Percentiles rank a stretch among this genome's conserved stretches.
Evolutionary conservation across 2,888 invertebrate genomes (phyloP).

Genomic region (Hedya salicella): DNA sequence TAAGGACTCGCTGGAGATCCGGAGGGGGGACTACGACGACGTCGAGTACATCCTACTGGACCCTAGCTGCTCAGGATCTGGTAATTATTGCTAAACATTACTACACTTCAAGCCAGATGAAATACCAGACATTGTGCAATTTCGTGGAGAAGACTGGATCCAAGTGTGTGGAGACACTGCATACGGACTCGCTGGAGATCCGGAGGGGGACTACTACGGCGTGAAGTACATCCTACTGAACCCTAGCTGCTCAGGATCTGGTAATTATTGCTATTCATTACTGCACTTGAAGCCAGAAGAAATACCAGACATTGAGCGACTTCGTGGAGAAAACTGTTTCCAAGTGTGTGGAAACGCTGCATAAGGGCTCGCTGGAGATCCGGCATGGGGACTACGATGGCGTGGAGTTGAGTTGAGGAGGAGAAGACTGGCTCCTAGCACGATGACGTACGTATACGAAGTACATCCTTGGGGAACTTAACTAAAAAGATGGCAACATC

Average conservation of each 20-base stretch:
- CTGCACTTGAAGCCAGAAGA: conserved; percentile 64
- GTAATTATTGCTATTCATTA: neutral
- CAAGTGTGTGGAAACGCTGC: conserved; percentile 87
- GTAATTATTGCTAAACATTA: conserved; percentile 83
- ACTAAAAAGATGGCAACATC: conserved; percentile 87
- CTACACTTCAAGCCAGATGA: too few relatives aligned
- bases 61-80: conserved; percentile 98
- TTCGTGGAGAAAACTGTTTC: conserved; percentile 87
- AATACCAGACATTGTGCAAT: conserved; percentile 87
- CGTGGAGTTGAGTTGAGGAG: conserved; percentile 94
- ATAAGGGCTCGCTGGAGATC: conserved; percentile 90
- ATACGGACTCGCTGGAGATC: conserved; percentile 90
- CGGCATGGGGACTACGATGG: conserved; percentile 85
- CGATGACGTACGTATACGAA: too few relatives aligned
- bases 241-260: conserved; percentile 95
- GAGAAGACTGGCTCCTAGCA: too few relatives aligned
- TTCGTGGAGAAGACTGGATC: conserved; percentile 87
- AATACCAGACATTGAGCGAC: conserved; percentile 87
- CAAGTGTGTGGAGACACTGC: conserved; percentile 87
- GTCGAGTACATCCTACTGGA: conserved; percentile 97
- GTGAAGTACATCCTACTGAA: conserved; percentile 97
- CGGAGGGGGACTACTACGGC: conserved; percentile 85
- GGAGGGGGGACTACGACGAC: conserved; percentile 84
- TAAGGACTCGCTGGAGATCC: conserved; percentile 89
- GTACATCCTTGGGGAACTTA: too few relatives aligned